These are phyloP conservation scores for Anguilla marmorata DNA, from an alignment of 2,797 vertebrate species.

Conservation along the genomic window DNA sequence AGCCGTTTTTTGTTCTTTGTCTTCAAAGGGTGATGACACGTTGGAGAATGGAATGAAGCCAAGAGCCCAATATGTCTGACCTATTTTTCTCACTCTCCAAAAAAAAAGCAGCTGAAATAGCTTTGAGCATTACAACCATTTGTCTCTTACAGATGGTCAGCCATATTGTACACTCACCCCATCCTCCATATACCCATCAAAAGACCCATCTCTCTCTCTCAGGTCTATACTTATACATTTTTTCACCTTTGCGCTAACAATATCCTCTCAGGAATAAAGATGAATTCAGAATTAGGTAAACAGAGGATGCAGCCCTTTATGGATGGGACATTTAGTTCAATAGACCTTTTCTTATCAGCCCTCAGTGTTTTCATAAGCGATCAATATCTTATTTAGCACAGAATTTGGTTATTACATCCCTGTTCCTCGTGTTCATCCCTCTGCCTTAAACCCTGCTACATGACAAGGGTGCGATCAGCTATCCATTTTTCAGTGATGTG, in stretches of 20 bases:
- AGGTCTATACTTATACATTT: neutral
- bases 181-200: neutral
- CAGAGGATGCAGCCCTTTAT: conserved; percentile 3
- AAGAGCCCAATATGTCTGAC: conserved; percentile 35
- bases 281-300: neutral
- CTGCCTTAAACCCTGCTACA: neutral
- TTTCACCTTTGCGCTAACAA: no score
- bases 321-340: neutral
- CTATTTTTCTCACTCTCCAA: conserved; percentile 51
- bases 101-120: conserved; percentile 38
- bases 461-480: neutral
- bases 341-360: conserved; percentile 10
- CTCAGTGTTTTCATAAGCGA: conserved; percentile 20
- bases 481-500: neutral
- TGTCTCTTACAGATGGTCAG: conserved; percentile 4
- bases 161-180: neutral
- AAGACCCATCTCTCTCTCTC: neutral
- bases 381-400: neutral
- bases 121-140: conserved; percentile 34
- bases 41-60: conserved; percentile 46
- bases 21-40: conserved; percentile 53
- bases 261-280: neutral
- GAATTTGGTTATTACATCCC: neutral
- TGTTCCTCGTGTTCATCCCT: no score
- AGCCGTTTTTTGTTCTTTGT: conserved; percentile 66